phyloP scores from a whole-genome alignment of 2,113 vertebrate species.

The Butorides virescens region DNA sequence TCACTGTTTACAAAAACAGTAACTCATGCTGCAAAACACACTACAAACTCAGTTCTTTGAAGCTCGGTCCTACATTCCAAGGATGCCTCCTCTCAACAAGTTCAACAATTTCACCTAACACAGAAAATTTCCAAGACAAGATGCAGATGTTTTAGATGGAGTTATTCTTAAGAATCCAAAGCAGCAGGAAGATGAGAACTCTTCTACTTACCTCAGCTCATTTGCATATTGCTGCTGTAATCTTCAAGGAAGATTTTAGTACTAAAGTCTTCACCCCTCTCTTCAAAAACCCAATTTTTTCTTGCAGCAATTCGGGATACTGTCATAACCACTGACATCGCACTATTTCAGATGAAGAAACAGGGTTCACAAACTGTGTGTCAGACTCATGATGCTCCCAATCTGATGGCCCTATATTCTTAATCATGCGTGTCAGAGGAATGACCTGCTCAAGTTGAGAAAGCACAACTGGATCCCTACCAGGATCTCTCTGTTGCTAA shows the following conservation, averaged over 20 bases:
- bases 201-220: not conserved
- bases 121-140: not conserved
- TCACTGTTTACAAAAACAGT: slow-evolving; percentile 35
- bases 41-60: not conserved
- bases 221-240: not conserved
- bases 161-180: not conserved
- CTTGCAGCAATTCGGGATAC: not conserved
- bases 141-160: not conserved
- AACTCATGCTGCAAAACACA: slow-evolving; percentile 6
- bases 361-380: not conserved
- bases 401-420: not conserved
- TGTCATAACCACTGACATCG: not conserved
- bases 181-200: not conserved
- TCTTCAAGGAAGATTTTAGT: not conserved
- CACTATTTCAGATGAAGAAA: not conserved
- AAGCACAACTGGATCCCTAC: not conserved
- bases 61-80: not conserved
- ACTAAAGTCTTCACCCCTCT: not conserved
- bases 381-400: not conserved
- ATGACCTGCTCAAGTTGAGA: not conserved
- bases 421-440: not conserved
- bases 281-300: not conserved
- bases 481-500: not conserved
- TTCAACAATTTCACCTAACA: not conserved
- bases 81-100: not conserved